Percentiles rank a stretch among this genome's conserved stretches.
Conservation (phyloP, 2,797 vertebrate genomes). For the Margarornis squamiger region DNA sequence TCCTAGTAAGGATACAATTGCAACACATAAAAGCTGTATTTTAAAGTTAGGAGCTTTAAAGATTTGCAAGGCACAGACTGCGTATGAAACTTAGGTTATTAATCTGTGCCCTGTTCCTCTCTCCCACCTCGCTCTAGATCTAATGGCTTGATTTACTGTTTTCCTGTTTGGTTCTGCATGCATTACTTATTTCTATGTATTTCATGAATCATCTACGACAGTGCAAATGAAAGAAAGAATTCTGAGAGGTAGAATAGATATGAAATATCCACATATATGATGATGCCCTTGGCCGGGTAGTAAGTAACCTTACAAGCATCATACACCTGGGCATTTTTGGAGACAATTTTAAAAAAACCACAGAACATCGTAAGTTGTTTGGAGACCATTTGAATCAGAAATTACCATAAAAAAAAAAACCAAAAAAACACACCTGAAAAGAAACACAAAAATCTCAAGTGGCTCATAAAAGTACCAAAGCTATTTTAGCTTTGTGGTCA, state of each 20-base stretch:
- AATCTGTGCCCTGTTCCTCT: not conserved
- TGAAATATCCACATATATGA: accelerated
- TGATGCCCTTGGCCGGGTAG: not conserved
- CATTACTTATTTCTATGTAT: not conserved
- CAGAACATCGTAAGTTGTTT: not conserved
- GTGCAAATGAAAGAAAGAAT: not conserved
- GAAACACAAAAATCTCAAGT: not conserved
- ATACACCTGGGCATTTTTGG: not conserved
- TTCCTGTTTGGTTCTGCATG: not conserved
- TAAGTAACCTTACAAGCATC: not conserved
- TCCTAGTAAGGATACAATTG: not conserved
- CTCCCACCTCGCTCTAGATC: not conserved
- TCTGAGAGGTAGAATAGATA: not conserved
- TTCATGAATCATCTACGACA: not conserved
- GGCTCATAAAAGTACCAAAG: not conserved
- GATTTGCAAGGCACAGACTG: not conserved
- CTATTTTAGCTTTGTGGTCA: not conserved
- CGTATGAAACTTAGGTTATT: not conserved
- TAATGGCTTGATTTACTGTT: not conserved
- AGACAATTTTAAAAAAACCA: not conserved
- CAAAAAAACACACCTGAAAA: not conserved
- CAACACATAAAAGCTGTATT: not conserved
- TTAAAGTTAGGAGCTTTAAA: not conserved
- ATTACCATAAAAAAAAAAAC: not conserved
- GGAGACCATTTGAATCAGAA: not conserved